phyloP scores from a whole-genome alignment of 2,888 invertebrate genomes.

The Nebria brevicollis region DNA sequence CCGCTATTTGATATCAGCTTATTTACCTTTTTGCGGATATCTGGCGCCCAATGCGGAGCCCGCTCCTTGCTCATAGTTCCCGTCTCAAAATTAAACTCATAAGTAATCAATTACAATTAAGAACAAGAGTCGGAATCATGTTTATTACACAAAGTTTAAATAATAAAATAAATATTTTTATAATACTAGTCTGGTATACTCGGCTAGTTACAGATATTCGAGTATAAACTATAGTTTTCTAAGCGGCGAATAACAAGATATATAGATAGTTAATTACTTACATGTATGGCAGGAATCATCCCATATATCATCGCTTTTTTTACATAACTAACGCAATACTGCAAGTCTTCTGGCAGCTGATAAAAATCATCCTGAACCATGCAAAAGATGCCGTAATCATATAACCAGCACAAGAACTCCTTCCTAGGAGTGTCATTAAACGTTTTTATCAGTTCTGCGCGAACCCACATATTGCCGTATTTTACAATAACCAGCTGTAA shows the following conservation, averaged over 20 bases:
- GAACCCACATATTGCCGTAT: conserved; percentile 25
- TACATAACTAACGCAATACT: conserved; percentile 49
- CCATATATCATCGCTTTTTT: conserved; percentile 54
- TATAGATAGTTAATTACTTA: conserved; percentile 38
- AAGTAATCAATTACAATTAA: not conserved
- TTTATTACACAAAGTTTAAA: no score
- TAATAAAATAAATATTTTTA: no score
- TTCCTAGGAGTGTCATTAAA: not conserved
- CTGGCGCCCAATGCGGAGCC: not conserved
- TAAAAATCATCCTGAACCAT: conserved; percentile 49
- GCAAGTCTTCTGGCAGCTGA: conserved; percentile 50
- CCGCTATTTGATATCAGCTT: not conserved
- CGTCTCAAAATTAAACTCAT: not conserved
- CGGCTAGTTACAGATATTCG: no score
- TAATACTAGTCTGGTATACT: no score
- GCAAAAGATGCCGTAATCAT: conserved; percentile 54
- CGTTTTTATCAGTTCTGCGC: conserved; percentile 18
- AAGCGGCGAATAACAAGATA: no score
- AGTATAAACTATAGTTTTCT: no score
- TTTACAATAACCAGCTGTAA: not conserved
- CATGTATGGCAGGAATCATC: conserved; percentile 52
- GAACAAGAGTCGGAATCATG: no score
- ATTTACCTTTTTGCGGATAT: not conserved
- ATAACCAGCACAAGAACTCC: conserved; percentile 53
- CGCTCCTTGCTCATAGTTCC: not conserved